Base-by-base conservation (phyloP, 2,113 vertebrate genomes). In the Cercocebus atys region DNA sequence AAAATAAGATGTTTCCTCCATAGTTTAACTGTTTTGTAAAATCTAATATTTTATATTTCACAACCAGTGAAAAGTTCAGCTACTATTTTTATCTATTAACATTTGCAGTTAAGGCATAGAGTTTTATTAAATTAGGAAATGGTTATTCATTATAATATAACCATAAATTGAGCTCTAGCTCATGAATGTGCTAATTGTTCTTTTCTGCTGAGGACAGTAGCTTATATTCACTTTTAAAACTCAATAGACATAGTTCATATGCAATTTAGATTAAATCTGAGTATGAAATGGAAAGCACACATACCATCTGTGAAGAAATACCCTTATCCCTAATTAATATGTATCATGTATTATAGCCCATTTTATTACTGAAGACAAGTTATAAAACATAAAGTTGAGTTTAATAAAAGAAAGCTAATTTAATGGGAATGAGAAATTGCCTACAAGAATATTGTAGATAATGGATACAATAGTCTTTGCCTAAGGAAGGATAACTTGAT, bases 261-360 rank as follows among this genome's bases (percentile, higher is more conserved):
- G 68, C 75, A 93, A 97, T 97, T 89, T 97, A 93, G 90, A 97
- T 97, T 84, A 93, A 97, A 95, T 96, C 75, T 95, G 86, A 66
- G 25, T 90, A 66, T 84, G 57, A 97, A 98, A 96, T 92, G 92
- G 79, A 95, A 96, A 88, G 68, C 76, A 79, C 35, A 88, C 84
- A 90, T 32, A 85, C 47, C 96, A 96, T 90, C 94, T 97, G 83
- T 96, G 83, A 89, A 95, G 80, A 95, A 96, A 92, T 93, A 85
- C 11, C 80, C 12, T 96, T 72, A 90, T 38, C 22, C 47, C 57
- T 96, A 95, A 96, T 97, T 96, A 96, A 97, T 93, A 96, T 85
- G 79, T 89, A 92, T 64, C 79, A 89, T 75, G 43, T 68, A 94
- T 87, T 70, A 94, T 38, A 90, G 38, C 30, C 38, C 50, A 90